These are phyloP conservation scores for Montipora capitata DNA, from an alignment of 92 coral and sea anemone genomes.

Conservation along the genomic window DNA sequence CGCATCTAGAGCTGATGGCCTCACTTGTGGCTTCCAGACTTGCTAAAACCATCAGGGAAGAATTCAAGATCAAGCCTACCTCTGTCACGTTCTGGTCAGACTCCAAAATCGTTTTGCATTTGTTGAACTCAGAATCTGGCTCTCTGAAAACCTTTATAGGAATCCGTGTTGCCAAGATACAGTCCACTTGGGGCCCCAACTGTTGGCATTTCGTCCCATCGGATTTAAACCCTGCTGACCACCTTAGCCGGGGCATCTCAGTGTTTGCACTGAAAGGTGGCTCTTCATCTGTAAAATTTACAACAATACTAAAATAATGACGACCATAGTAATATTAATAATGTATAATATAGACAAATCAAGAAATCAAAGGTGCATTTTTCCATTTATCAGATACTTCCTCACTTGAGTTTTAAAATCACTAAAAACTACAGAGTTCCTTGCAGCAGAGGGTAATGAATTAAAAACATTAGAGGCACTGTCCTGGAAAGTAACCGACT, in stretches of 20 bases:
- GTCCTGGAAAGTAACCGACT: no score
- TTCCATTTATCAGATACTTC: no score
- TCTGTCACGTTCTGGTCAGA: slow-evolving; percentile 55
- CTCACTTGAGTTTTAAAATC: no score
- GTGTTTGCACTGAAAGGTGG: no score
- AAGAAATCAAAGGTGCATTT: no score
- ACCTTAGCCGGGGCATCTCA: slow-evolving; percentile 54
- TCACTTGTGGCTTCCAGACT: slow-evolving; percentile 26
- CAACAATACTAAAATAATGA: no score
- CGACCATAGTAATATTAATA: no score
- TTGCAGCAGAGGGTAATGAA: no score
- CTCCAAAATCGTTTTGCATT: slow-evolving; percentile 50
- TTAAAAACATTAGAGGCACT: no score
- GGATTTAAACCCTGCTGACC: slow-evolving; percentile 61
- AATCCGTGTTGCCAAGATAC: slow-evolving; percentile 60
- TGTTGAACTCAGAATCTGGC: slow-evolving; percentile 47
- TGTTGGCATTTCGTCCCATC: slow-evolving; percentile 49
- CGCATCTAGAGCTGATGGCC: slow-evolving; percentile 48
- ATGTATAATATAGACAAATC: no score
- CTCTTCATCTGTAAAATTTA: no score
- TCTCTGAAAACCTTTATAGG: slow-evolving; percentile 50
- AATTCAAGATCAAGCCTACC: slow-evolving; percentile 39
- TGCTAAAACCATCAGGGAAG: slow-evolving; percentile 29
- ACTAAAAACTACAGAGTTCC: no score
- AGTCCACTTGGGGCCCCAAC: slow-evolving; percentile 49